phyloP scores from a whole-genome alignment of 2,797 vertebrate genomes.

The Gymnopithys bicolor region DNA sequence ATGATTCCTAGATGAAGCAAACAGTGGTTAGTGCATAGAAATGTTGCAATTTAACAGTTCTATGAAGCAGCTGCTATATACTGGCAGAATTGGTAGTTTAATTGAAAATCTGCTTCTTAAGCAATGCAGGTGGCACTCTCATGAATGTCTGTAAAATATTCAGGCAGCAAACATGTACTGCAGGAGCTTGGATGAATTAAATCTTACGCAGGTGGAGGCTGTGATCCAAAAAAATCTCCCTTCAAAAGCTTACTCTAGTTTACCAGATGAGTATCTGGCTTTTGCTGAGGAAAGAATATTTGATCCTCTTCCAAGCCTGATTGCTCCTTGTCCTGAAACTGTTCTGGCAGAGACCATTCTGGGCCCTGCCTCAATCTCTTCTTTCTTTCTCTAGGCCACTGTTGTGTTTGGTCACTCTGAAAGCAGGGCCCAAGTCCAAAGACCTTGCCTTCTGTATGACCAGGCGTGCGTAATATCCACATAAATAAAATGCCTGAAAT shows the following conservation, averaged over 20 bases:
- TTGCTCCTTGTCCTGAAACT: conserved; percentile 14
- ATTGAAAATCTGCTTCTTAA: neutral
- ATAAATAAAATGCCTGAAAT: neutral
- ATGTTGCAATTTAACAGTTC: neutral
- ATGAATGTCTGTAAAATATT: neutral
- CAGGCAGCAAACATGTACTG: neutral
- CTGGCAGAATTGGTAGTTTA: neutral
- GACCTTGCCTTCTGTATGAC: neutral
- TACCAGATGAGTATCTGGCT: conserved; percentile 32
- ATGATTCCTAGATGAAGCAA: neutral
- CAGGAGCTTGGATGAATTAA: conserved; percentile 12
- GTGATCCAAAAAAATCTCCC: neutral
- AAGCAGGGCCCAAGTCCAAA: neutral
- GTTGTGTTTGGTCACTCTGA: neutral
- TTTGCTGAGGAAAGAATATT: conserved; percentile 1
- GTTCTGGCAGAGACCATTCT: neutral
- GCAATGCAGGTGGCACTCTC: neutral
- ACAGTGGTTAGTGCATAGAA: neutral
- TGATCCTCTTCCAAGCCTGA: conserved; percentile 11
- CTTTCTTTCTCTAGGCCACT: neutral
- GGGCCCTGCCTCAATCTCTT: neutral
- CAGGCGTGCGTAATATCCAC: neutral
- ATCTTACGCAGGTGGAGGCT: neutral
- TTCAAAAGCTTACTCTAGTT: conserved; percentile 10
- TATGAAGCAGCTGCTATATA: neutral